phyloP scores from a whole-genome alignment of 1,140 invertebrate genomes.

The Tribolium castaneum region DNA sequence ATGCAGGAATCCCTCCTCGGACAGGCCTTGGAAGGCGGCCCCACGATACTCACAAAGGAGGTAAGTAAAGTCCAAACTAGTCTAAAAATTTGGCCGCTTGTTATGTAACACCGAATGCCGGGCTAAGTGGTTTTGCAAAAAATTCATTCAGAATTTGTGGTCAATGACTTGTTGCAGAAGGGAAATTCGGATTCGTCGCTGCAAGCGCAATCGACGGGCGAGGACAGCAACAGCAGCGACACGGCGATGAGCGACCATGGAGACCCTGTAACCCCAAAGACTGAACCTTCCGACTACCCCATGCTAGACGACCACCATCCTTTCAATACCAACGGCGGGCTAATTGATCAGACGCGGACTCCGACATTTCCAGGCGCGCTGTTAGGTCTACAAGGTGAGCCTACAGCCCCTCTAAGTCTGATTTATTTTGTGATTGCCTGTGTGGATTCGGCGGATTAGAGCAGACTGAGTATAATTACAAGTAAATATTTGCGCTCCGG shows the following conservation, averaged over 20 bases:
- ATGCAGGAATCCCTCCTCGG: constrained; percentile 77
- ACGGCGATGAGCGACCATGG: constrained; percentile 74
- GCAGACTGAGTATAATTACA: constrained; percentile 20
- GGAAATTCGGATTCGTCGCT: constrained; percentile 66
- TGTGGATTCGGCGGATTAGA: constrained; percentile 13
- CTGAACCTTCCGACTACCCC: constrained; percentile 72
- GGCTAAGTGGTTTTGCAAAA: too few species aligned
- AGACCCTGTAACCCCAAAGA: constrained; percentile 68
- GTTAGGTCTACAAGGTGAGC: constrained; percentile 76
- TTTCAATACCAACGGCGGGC: constrained; percentile 75
- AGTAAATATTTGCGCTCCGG: constrained; percentile 21
- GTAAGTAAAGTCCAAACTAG: constrained; percentile 37
- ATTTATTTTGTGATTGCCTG: constrained; percentile 32
- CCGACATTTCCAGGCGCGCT: constrained; percentile 77
- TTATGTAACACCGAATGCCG: too few species aligned
- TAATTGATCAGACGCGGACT: constrained; percentile 74
- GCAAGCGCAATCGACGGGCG: constrained; percentile 79
- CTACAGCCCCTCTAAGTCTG: constrained; percentile 15
- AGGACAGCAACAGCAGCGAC: constrained; percentile 80
- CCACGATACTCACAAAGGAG: constrained; percentile 68
- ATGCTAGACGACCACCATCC: constrained; percentile 72
- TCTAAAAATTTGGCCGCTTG: not conserved
- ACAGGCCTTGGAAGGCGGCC: constrained; percentile 77
- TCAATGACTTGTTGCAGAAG: constrained; percentile 57
- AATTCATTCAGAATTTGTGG: not conserved